Base-by-base conservation (phyloP, 2,113 vertebrate genomes). In the Microtus oregoni region DNA sequence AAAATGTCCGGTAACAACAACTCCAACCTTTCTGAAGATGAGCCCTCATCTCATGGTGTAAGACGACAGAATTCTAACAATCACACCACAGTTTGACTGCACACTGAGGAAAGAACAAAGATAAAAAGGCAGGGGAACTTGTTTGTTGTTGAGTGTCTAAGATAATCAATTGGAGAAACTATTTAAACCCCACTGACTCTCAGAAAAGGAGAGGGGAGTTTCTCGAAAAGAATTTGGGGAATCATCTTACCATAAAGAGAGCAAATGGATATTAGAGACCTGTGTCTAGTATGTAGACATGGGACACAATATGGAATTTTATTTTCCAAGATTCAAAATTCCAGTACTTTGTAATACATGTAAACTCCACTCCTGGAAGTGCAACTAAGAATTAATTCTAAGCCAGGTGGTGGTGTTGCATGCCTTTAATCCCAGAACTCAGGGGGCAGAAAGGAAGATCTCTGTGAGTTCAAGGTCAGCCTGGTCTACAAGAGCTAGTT, bases 261-360 rank as follows among this genome's bases (percentile, higher is more conserved):
- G 38, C 61, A 67, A 92, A 75, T n/a, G 32, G 44, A 70, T 41
- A 41, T 12, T 30, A 28, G 58, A 83, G 41, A 83, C 28, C 79
- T 52, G 75, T 50, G 52, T 65, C 41, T 83, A 32, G 41, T 22
- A 5, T 35, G 22, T 61, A 94, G 32, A 89, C 22, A 58, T 63
- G 77, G 72, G 81, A 95, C 50, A 87, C 7, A 76, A 50, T 55
- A 14, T 50, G 22, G 4, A 24, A 91, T 90, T 91, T 67, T 6
- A 76, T 24, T 95, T 93, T 94, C 68, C 63, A 92, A 82, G 55
- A 87, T 17, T 96, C 30, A 73, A 38, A 65, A 79, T 61, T 75
- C 32, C 90, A 83, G n/a, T 47, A 58, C n/a, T 87, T 96, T 50
- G 35, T 52, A 95, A 63, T 47, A 65, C 77, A 90, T 17, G 28